Conservation (phyloP, 2,888 invertebrate species). For the Criorhina ranunculi region DNA sequence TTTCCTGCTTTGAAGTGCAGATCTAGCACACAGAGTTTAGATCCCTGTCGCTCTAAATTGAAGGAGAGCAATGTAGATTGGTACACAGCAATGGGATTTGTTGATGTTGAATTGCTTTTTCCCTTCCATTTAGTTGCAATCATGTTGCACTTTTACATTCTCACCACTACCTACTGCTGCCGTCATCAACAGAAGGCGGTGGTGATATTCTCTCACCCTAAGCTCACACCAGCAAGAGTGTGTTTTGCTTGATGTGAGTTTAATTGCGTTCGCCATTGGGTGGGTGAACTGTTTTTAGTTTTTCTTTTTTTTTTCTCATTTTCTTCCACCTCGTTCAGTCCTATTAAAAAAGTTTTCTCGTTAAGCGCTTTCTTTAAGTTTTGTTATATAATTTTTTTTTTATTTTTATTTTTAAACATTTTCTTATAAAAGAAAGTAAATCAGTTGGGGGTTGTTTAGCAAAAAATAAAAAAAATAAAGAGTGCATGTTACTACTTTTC, state of each 20-base stretch:
- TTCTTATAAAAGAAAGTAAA: constrained; percentile 10
- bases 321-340: constrained; percentile 48
- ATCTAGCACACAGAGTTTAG: constrained; percentile 41
- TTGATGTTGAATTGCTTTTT: constrained; percentile 66
- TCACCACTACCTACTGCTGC: constrained; percentile 9
- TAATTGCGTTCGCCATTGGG: constrained; percentile 71
- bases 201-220: constrained; percentile 29
- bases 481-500: not conserved
- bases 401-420: constrained; percentile 32
- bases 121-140: constrained; percentile 69
- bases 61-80: constrained; percentile 8
- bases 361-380: constrained; percentile 73
- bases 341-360: constrained; percentile 76
- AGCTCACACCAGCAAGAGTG: constrained; percentile 15
- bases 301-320: constrained; percentile 4
- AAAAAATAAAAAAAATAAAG: not conserved
- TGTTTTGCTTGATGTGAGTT: constrained; percentile 69
- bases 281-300: constrained; percentile 31
- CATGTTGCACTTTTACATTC: constrained; percentile 68
- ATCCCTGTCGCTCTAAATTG: constrained; percentile 35
- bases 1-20: constrained; percentile 63
- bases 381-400: constrained; percentile 41
- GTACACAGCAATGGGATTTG: constrained; percentile 48
- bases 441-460: not conserved
- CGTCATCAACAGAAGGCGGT: constrained; percentile 5